Evolutionary conservation across 2,113 vertebrate species (phyloP).

Genomic region (Phrynosoma blainvillii): DNA sequence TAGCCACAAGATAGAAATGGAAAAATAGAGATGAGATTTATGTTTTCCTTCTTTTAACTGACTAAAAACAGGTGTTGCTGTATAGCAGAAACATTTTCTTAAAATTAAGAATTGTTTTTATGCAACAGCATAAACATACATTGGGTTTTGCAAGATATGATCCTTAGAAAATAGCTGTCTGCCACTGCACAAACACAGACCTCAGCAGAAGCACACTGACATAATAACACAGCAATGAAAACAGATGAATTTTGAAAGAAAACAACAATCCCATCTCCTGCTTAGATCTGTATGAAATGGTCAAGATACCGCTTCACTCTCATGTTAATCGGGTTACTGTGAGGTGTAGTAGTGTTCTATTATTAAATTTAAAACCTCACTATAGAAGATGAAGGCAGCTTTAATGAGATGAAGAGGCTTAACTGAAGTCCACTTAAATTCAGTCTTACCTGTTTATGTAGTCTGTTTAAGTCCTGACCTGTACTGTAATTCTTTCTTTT

Average conservation of each 20-base stretch:
- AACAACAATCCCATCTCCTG: constrained; percentile 45
- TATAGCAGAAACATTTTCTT: background rate
- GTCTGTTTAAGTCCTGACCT: constrained; percentile 77
- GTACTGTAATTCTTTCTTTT: constrained; percentile 63
- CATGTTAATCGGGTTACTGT: constrained; percentile 68
- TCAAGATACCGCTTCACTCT: constrained; percentile 23
- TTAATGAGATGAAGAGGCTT: constrained; percentile 86
- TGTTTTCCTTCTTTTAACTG: background rate
- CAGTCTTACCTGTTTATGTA: constrained; percentile 78
- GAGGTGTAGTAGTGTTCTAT: constrained; percentile 73
- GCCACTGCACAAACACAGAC: background rate
- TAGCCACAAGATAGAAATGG: background rate
- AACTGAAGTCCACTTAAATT: constrained; percentile 82
- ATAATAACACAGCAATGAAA: background rate
- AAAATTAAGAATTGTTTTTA: background rate
- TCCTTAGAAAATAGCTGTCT: background rate
- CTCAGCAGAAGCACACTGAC: background rate
- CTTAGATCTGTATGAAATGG: constrained; percentile 12
- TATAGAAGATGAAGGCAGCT: constrained; percentile 75
- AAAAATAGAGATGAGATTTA: background rate
- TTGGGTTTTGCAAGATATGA: background rate
- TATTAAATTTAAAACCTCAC: constrained; percentile 76
- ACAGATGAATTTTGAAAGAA: background rate
- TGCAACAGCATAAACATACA: background rate
- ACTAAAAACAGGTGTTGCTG: background rate